A percentile compares a stretch with the other conserved stretches of the same genome.
These are phyloP conservation scores for Zaprionus tsacasi DNA, from an alignment of 1,140 invertebrate species.

Conservation along the genomic window DNA sequence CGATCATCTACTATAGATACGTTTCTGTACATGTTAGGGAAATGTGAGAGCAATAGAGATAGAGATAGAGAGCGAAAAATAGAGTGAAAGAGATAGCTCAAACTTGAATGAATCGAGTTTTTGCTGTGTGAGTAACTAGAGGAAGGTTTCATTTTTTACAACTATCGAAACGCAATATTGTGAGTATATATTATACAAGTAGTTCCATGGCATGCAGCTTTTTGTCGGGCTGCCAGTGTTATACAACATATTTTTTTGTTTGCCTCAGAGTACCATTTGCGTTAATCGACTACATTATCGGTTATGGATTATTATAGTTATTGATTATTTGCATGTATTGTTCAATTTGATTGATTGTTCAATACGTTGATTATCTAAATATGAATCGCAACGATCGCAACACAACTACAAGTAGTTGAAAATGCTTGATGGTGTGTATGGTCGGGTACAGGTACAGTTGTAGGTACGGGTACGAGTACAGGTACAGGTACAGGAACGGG, in stretches of 20 bases:
- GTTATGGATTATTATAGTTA: slow-evolving; percentile 27
- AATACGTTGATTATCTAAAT: slow-evolving; percentile 14
- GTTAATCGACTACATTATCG: slow-evolving; percentile 14
- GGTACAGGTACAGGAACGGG: background rate
- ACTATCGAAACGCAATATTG: slow-evolving; percentile 11
- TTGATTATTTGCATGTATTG: slow-evolving; percentile 19
- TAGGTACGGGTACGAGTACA: background rate
- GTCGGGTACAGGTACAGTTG: slow-evolving; percentile 9
- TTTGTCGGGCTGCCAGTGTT: slow-evolving; percentile 19
- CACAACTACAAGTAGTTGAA: slow-evolving; percentile 26
- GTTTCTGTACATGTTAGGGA: background rate
- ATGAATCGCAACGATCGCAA: slow-evolving; percentile 33
- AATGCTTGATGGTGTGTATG: slow-evolving; percentile 27
- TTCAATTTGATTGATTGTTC: slow-evolving; percentile 33
- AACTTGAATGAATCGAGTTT: background rate
- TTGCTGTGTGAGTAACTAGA: background rate
- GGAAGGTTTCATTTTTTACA: slow-evolving; percentile 22
- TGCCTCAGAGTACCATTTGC: background rate
- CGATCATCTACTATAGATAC: background rate
- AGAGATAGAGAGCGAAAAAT: slow-evolving; percentile 2
- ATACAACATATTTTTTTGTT: slow-evolving; percentile 5
- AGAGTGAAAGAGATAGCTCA: background rate
- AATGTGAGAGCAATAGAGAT: background rate
- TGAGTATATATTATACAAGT: background rate
- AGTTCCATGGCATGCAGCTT: slow-evolving; percentile 25